These are phyloP conservation scores for Epistrophe eligans DNA, from an alignment of 2,888 invertebrate genomes.

Conservation along the genomic window DNA sequence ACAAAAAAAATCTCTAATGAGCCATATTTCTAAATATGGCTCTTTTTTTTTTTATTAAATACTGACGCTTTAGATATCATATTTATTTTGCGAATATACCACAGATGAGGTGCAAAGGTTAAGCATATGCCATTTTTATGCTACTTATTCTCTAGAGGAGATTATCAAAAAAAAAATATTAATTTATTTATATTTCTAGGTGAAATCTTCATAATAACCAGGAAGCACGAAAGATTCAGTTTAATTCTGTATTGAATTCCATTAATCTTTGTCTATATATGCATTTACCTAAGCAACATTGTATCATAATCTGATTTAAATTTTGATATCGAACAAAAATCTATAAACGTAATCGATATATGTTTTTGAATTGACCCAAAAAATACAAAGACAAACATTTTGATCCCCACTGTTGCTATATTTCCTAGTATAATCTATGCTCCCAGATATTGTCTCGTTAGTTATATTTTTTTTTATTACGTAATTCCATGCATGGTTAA, in stretches of 20 bases:
- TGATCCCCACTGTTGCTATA: constrained; percentile 30
- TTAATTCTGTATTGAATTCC: background rate
- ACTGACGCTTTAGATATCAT: too few species aligned
- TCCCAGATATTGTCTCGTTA: constrained; percentile 34
- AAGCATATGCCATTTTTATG: too few species aligned
- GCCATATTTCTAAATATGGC: too few species aligned
- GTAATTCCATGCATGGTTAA: constrained; percentile 60
- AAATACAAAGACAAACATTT: constrained; percentile 19
- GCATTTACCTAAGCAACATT: background rate
- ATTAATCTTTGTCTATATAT: background rate
- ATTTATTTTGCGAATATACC: too few species aligned
- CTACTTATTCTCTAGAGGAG: too few species aligned
- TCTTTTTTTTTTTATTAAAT: too few species aligned
- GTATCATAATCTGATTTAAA: constrained; percentile 12
- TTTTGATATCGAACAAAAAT: background rate
- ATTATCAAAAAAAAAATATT: too few species aligned
- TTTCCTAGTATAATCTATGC: constrained; percentile 14
- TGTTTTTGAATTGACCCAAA: constrained; percentile 17
- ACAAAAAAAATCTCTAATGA: too few species aligned
- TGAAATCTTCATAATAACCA: background rate
- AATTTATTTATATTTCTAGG: background rate
- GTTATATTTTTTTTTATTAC: constrained; percentile 46
- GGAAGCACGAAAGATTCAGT: background rate
- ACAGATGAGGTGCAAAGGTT: too few species aligned
- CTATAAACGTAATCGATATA: background rate